Evolutionary conservation across 2,888 invertebrate species (phyloP).

Genomic region (Drosophila niveifrons): DNA sequence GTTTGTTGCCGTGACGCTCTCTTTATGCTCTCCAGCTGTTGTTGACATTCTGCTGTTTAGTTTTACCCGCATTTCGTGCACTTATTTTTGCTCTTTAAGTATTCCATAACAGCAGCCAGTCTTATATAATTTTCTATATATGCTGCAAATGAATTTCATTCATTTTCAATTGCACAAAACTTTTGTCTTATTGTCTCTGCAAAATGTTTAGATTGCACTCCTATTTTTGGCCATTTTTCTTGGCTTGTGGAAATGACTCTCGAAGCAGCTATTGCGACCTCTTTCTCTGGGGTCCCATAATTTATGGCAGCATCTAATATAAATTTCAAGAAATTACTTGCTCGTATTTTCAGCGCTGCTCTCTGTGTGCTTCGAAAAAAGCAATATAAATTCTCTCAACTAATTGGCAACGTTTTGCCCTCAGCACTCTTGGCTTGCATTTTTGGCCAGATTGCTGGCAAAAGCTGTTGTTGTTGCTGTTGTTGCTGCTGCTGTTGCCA

Average conservation of each 20-base stretch:
- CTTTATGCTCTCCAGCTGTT: slow-evolving; percentile 24
- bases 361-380: slow-evolving; percentile 34
- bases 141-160: slow-evolving; percentile 20
- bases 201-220: slow-evolving; percentile 29
- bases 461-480: background rate
- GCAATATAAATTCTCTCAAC: slow-evolving; percentile 78
- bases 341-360: slow-evolving; percentile 4
- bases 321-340: slow-evolving; percentile 74
- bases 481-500: slow-evolving; percentile 15
- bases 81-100: slow-evolving; percentile 35
- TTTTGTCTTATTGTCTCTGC: slow-evolving; percentile 57
- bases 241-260: slow-evolving; percentile 13
- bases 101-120: slow-evolving; percentile 45
- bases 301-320: slow-evolving; percentile 71
- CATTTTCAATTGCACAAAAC: slow-evolving; percentile 63
- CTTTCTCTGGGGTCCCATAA: slow-evolving; percentile 48
- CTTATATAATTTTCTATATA: slow-evolving; percentile 26
- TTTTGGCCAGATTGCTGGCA: slow-evolving; percentile 37
- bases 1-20: slow-evolving; percentile 17
- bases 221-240: slow-evolving; percentile 13
- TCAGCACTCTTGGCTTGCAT: slow-evolving; percentile 36
- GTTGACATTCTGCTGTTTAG: slow-evolving; percentile 63
- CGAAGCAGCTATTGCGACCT: background rate
- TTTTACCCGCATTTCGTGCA: slow-evolving; percentile 54
- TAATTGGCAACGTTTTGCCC: slow-evolving; percentile 69